phyloP scores from a whole-genome alignment of 2,797 vertebrate species.

The Liasis olivaceus region DNA sequence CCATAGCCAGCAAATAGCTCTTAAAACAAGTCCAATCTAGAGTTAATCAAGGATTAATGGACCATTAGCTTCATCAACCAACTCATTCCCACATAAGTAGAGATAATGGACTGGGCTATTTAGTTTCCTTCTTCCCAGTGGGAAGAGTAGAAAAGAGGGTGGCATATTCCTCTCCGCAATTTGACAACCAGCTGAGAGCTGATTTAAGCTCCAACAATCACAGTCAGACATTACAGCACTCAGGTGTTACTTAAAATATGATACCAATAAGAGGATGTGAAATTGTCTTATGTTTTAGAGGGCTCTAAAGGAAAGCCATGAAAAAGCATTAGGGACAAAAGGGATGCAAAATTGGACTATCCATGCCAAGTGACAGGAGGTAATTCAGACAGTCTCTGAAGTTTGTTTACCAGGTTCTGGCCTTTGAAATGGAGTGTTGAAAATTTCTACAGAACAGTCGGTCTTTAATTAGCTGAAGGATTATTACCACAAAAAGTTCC shows the following conservation, averaged over 20 bases:
- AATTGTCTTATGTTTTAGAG: constrained; percentile 38
- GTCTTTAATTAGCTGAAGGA: constrained; percentile 82
- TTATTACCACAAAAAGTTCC: constrained; percentile 77
- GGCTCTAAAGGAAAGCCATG: constrained; percentile 43
- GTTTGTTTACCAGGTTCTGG: constrained; percentile 73
- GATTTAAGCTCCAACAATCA: not conserved
- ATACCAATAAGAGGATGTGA: constrained; percentile 34
- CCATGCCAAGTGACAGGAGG: constrained; percentile 70
- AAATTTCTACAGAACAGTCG: constrained; percentile 77
- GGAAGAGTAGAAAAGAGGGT: not conserved
- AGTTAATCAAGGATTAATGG: not conserved
- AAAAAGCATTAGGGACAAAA: constrained; percentile 38
- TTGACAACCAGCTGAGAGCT: not conserved
- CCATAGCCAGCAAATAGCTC: not conserved
- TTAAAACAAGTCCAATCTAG: not conserved
- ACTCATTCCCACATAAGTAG: not conserved
- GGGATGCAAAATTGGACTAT: constrained; percentile 61
- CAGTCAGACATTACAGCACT: not conserved
- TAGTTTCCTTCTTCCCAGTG: no score
- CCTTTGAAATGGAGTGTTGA: constrained; percentile 74
- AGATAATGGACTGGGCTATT: not conserved
- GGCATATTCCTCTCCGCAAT: not conserved
- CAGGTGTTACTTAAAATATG: constrained; percentile 14
- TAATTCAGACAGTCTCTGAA: constrained; percentile 71
- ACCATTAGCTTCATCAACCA: not conserved